Percentiles rank a stretch among this genome's conserved stretches.
Evolutionary conservation across 2,888 invertebrate species (phyloP).

Genomic region (Pterostichus niger): DNA sequence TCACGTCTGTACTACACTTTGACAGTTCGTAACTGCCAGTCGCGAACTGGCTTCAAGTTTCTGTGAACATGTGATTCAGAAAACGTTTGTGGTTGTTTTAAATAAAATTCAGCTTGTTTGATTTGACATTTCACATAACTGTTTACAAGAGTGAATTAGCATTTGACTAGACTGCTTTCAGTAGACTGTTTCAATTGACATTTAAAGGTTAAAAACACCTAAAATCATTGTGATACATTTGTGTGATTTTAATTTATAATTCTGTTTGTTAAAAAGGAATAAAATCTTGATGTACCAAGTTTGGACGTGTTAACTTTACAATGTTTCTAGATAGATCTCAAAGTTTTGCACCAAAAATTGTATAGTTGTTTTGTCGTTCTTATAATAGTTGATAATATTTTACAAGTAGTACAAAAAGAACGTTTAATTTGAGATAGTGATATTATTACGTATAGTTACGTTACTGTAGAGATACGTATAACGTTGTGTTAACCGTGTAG

Average conservation of each 20-base stretch:
- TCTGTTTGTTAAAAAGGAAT: neutral
- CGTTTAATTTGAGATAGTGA: too few relatives aligned
- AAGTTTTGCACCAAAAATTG: neutral
- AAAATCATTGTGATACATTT: slow-evolving; percentile 20
- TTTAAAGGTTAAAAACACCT: slow-evolving; percentile 2
- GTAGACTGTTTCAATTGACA: neutral
- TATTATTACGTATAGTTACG: too few relatives aligned
- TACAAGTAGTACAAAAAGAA: too few relatives aligned
- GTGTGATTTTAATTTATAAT: slow-evolving; percentile 33
- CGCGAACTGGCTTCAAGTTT: neutral
- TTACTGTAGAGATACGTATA: neutral
- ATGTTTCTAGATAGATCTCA: slow-evolving; percentile 12
- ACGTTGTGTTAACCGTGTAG: neutral
- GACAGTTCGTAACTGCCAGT: slow-evolving; percentile 21
- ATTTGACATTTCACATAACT: too few relatives aligned
- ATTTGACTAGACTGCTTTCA: too few relatives aligned
- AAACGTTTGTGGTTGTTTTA: neutral
- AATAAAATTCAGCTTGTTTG: neutral
- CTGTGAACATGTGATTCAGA: neutral
- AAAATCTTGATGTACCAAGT: neutral
- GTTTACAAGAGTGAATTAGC: too few relatives aligned
- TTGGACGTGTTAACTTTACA: neutral
- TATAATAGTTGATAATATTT: too few relatives aligned
- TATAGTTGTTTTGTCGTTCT: too few relatives aligned
- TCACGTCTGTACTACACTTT: slow-evolving; percentile 16